A percentile compares a stretch with the other conserved stretches of the same genome.
These are phyloP conservation scores for Sardinella longiceps DNA, from an alignment of 2,797 vertebrate species.

Conservation along the genomic window DNA sequence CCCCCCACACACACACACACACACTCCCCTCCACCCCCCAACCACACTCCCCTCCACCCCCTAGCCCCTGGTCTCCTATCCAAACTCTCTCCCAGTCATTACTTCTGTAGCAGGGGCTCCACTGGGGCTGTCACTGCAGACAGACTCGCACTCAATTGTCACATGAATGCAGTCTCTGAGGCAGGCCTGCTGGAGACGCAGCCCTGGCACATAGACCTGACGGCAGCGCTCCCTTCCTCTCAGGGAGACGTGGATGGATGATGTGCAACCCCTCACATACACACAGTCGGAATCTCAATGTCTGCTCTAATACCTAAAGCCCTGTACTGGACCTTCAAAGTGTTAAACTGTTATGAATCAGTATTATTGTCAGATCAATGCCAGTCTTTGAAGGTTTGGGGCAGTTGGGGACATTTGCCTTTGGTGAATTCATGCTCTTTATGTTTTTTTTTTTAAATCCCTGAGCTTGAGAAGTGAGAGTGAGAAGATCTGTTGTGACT, in stretches of 20 bases:
- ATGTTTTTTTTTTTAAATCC: background rate
- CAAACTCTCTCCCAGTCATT: background rate
- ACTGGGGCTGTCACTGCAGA: slow-evolving; percentile 68
- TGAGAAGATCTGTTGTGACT: background rate
- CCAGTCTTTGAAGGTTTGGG: no score
- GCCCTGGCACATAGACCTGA: slow-evolving; percentile 46
- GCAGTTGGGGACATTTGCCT: no score
- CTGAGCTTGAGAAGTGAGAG: background rate
- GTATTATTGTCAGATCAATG: no score
- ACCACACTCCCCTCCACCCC: background rate
- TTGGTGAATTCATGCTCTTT: background rate
- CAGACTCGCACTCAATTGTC: slow-evolving; percentile 74
- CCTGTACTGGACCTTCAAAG: background rate
- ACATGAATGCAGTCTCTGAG: slow-evolving; percentile 62
- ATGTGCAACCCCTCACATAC: background rate
- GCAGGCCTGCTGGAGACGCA: slow-evolving; percentile 60
- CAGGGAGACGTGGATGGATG: background rate
- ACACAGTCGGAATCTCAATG: background rate
- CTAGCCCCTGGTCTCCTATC: slow-evolving; percentile 46
- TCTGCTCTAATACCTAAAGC: no score
- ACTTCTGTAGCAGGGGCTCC: slow-evolving; percentile 62
- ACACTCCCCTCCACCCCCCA: background rate
- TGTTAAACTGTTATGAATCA: no score
- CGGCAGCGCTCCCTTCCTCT: background rate
- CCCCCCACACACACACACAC: no score